Base-by-base conservation (phyloP, 1,140 invertebrate species). In the Lepidurus couesii region DNA sequence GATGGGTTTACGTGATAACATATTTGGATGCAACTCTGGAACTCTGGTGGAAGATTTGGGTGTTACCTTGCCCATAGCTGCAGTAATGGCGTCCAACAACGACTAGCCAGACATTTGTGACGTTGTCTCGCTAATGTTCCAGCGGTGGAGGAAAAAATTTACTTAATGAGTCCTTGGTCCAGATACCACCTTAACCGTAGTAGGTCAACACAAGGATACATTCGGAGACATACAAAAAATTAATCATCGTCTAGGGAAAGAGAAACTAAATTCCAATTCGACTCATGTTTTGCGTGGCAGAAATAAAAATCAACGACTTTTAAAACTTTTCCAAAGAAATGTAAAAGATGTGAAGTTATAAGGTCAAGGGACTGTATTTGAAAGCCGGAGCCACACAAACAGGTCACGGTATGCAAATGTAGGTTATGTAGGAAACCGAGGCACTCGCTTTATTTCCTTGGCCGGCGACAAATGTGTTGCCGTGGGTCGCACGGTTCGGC, bases 361-460 rank as follows among this genome's bases (percentile, higher is more conserved):
- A 65, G 16, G 53, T 65, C n/a, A 16, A n/a, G 53, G 21, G 21
- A 65, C 53, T 65, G 21, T 21, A n/a, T 16, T 47, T 65, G 16
- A 65, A n/a, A 13, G 13, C 16, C 8, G n/a, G 21, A 65, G 8
- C 21, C 53, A 13, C 8, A 7, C 21, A 65, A 21, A 65, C 53
- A 65, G 21, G 53, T n/a, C 53, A n/a, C 53, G 53, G 16, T 65
- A 65, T 65, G 53, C 21, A 65, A 65, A 65, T 65, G 53, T 65
- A 65, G 53, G 6, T 21, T 9, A 65, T 21, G 8, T 65, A 65
- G 53, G 53, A 65, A 65, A 65, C 53, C n/a, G 16, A 65, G 21
- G 53, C 16, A 65, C 53, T 65, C 13, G 53, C 53, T 65, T 21
- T 65, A 21, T 65, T 65, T 65, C 21, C 53, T 65, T 65, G 53